Evolutionary conservation across 2,888 invertebrate genomes (phyloP).

Genomic region (Ochlodes sylvanus): DNA sequence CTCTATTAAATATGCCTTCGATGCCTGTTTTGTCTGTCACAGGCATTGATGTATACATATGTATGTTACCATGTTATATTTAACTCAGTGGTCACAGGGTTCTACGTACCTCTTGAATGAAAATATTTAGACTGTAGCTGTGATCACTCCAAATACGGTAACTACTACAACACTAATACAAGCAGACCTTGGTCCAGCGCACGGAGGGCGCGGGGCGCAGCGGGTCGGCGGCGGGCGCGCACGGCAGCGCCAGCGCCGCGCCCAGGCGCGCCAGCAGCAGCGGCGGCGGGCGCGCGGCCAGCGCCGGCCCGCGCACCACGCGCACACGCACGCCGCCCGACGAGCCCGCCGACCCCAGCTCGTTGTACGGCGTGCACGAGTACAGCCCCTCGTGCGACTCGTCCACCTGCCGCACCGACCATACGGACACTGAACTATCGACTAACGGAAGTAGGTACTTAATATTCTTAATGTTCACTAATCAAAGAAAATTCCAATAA

Average conservation of each 20-base stretch:
- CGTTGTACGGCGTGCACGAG: constrained; percentile 96
- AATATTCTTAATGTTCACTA: too few species aligned
- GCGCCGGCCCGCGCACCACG: constrained; percentile 93
- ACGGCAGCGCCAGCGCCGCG: constrained; percentile 92
- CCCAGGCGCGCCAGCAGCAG: constrained; percentile 93
- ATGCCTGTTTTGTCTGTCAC: too few species aligned
- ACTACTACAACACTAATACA: too few species aligned
- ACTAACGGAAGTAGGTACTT: too few species aligned
- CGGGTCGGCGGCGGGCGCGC: constrained; percentile 89
- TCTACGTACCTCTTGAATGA: too few species aligned
- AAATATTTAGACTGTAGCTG: too few species aligned
- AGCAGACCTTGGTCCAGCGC: constrained; percentile 56
- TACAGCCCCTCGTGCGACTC: constrained; percentile 94
- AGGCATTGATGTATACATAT: too few species aligned
- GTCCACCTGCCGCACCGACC: constrained; percentile 86
- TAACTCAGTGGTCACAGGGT: too few species aligned
- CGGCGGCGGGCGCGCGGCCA: constrained; percentile 91
- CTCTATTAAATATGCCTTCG: too few species aligned
- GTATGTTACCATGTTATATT: too few species aligned
- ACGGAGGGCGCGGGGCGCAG: constrained; percentile 49
- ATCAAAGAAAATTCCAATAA: too few species aligned
- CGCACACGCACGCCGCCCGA: constrained; percentile 93
- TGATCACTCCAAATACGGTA: too few species aligned
- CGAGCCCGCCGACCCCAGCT: constrained; percentile 93
- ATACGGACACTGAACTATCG: neutral